Evolutionary conservation across 1,140 invertebrate species (phyloP).

Genomic region (Berghia stephanieae): DNA sequence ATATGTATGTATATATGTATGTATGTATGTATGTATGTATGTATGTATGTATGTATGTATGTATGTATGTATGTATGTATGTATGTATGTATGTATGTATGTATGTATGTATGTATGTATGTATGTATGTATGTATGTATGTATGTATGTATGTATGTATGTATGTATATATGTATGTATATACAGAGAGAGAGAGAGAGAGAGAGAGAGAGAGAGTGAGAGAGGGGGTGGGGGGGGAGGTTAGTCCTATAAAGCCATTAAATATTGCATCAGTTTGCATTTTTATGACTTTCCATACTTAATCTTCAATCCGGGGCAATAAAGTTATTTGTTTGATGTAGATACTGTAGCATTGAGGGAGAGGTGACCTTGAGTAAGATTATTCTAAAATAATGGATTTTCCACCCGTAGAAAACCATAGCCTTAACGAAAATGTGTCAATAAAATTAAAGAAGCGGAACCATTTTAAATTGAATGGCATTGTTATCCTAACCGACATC

Average conservation of each 20-base stretch:
- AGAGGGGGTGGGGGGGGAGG: background rate
- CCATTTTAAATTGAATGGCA: no score
- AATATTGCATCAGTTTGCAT: background rate
- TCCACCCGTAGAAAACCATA: no score
- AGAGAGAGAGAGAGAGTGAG: background rate
- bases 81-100: background rate
- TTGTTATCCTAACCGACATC: no score
- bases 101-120: background rate
- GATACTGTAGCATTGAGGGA: no score
- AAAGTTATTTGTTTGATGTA: no score
- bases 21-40: background rate
- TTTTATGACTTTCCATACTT: background rate
- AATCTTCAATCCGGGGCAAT: no score
- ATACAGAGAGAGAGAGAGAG: background rate
- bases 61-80: background rate
- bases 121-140: background rate
- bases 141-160: background rate
- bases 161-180: background rate
- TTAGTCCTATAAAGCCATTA: background rate
- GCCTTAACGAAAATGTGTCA: no score
- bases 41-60: background rate
- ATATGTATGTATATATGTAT: background rate
- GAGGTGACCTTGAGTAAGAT: no score
- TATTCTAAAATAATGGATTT: no score
- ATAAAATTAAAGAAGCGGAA: no score